Base-by-base conservation (phyloP, 2,113 vertebrate species). In the Pyxicephalus adspersus region DNA sequence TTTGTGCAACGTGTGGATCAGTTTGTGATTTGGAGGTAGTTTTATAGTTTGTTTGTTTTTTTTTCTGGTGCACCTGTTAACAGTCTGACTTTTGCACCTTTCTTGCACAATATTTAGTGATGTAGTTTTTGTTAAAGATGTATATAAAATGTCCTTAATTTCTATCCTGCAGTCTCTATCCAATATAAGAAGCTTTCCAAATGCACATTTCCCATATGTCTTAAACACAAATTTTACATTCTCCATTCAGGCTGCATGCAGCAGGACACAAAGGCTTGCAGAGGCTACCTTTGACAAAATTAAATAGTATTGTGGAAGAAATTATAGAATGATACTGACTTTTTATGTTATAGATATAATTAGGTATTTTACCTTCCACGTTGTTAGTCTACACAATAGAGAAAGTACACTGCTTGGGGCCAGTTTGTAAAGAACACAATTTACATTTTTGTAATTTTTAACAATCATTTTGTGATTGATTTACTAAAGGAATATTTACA, bases 1-100 rank as follows among this genome's bases (percentile, higher is more conserved):
- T 64, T 73, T 72, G 60, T 74, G 68, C 68, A 73, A 57, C 7
- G 18, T 63, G 34, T 80, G 45, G 34, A 72, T 61, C 78, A 64
- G 45, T 63, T 64, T 70, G 52, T 61, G 19, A 50, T 38, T 60
- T 79, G 64, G 66, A 20, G 26, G 34, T 23, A 5, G 29, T 58
- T 58, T 45, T 58, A 23, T n/a, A 5, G 61, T 16, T n/a, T n/a
- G 38, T 11, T 45, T 45, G 11, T 45, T 45, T 45, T 45, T 45
- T 45, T 63, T 51, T n/a, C 31, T 52, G 13, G 34, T 29, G 20
- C 55, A 76, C 19, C 25, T 54, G 23, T 71, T 52, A 11, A 52
- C 18, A 71, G 26, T 16, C 18, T 26, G 1, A 15, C 26, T 25
- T 75, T 60, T 60, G 54, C 26, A 60, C 11, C 19, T 22, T 11